Conservation (phyloP, 2,797 vertebrate genomes). For the Peromyscus melanophrys region DNA sequence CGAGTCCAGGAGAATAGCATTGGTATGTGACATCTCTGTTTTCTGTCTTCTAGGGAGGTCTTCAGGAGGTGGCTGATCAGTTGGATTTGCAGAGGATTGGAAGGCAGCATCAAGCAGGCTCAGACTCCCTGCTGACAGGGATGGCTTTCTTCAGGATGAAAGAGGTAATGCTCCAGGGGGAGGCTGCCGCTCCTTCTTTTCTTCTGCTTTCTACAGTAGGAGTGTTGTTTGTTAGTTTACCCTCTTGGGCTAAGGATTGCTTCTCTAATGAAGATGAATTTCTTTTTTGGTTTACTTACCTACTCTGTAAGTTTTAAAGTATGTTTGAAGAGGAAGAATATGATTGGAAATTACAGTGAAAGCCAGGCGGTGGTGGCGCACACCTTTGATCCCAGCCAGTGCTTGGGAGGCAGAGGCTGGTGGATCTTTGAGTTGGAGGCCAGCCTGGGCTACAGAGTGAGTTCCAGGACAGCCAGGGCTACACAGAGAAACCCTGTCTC, state of each 20-base stretch:
- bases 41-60: slow-evolving; percentile 92
- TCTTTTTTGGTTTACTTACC: background rate
- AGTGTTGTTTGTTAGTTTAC: slow-evolving; percentile 26
- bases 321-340: background rate
- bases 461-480: background rate
- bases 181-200: background rate
- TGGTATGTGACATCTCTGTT: background rate
- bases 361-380: background rate
- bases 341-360: background rate
- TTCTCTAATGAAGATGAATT: background rate
- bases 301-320: background rate
- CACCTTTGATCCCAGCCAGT: background rate
- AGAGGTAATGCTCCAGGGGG: slow-evolving; percentile 91
- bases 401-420: background rate
- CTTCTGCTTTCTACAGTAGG: slow-evolving; percentile 22
- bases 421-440: background rate
- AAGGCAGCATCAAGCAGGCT: slow-evolving; percentile 99
- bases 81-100: slow-evolving; percentile 98
- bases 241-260: background rate
- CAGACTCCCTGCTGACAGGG: slow-evolving; percentile 97
- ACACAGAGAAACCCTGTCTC: background rate
- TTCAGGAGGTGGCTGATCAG: slow-evolving; percentile 99
- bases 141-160: slow-evolving; percentile 99
- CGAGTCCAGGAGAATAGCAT: background rate
- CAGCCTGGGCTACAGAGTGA: background rate